phyloP scores from a whole-genome alignment of 23 tunicate species.

The Styela plicata region DNA sequence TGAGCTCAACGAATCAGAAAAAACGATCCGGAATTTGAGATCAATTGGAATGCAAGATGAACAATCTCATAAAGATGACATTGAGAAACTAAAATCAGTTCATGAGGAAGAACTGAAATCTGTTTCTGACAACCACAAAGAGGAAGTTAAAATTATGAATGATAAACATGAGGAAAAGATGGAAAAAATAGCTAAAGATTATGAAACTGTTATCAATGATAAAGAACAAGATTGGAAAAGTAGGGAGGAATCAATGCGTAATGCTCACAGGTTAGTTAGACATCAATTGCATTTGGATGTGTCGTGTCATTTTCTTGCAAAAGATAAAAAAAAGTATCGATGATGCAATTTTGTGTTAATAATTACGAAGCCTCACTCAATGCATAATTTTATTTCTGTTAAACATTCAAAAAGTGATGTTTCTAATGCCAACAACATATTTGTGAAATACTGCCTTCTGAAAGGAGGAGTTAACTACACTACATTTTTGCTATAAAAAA shows the following conservation, averaged over 20 bases:
- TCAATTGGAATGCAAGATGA: not conserved
- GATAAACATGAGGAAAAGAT: slow-evolving; percentile 1
- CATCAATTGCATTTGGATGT: too few relatives aligned
- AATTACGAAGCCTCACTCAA: too few relatives aligned
- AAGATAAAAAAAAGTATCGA: too few relatives aligned
- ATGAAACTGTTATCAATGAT: not conserved
- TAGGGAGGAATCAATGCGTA: slow-evolving; percentile 16
- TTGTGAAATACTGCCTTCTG: too few relatives aligned
- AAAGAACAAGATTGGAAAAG: slow-evolving; percentile 17
- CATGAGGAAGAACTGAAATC: not conserved
- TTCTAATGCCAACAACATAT: too few relatives aligned
- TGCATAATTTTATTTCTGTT: too few relatives aligned
- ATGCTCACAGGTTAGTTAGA: slow-evolving; percentile 35
- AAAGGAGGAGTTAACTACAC: too few relatives aligned
- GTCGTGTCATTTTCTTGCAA: too few relatives aligned
- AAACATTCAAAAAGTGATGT: too few relatives aligned
- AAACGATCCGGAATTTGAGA: not conserved
- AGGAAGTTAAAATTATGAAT: not conserved
- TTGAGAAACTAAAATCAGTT: not conserved
- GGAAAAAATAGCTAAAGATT: slow-evolving; percentile 1
- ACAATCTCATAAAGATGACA: not conserved
- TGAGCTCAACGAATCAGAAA: not conserved
- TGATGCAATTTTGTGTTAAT: too few relatives aligned
- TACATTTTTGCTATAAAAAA: too few relatives aligned
- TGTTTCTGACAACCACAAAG: not conserved